These are phyloP conservation scores for Calidris pygmaea DNA, from an alignment of 2,113 vertebrate species.

Conservation along the genomic window DNA sequence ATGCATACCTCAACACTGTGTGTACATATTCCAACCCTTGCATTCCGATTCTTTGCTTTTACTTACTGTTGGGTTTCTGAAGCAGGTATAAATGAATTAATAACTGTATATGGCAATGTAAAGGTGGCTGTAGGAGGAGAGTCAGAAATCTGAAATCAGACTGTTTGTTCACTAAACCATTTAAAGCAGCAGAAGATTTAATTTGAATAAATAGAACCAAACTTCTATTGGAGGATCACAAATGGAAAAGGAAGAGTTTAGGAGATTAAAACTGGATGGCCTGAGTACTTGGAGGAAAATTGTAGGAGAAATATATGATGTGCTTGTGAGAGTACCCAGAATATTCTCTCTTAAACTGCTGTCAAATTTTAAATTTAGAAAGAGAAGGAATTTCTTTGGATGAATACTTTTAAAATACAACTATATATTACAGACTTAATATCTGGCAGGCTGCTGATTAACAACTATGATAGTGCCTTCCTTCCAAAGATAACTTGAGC, in stretches of 20 bases:
- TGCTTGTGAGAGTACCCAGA: neutral
- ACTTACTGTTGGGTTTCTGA: neutral
- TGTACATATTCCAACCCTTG: neutral
- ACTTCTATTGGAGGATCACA: neutral
- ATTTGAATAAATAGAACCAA: neutral
- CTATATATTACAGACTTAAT: neutral
- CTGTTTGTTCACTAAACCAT: neutral
- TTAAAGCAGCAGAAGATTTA: neutral
- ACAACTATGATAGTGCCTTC: neutral
- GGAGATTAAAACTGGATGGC: neutral
- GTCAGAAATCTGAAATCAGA: neutral
- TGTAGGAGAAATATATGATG: neutral
- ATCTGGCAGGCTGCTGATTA: neutral
- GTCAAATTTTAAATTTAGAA: conserved; percentile 23
- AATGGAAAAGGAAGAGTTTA: neutral
- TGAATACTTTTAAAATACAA: neutral
- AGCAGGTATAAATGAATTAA: neutral
- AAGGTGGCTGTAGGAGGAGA: neutral
- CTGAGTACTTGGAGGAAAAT: neutral
- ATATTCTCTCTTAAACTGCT: neutral
- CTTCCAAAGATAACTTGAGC: neutral
- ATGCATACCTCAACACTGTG: neutral
- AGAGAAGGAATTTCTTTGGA: neutral
- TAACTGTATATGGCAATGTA: neutral
- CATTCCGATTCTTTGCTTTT: neutral